A percentile compares a stretch with the other conserved stretches of the same genome.
Conservation (phyloP, 2,797 vertebrate genomes). For the Aldrovandia affinis region DNA sequence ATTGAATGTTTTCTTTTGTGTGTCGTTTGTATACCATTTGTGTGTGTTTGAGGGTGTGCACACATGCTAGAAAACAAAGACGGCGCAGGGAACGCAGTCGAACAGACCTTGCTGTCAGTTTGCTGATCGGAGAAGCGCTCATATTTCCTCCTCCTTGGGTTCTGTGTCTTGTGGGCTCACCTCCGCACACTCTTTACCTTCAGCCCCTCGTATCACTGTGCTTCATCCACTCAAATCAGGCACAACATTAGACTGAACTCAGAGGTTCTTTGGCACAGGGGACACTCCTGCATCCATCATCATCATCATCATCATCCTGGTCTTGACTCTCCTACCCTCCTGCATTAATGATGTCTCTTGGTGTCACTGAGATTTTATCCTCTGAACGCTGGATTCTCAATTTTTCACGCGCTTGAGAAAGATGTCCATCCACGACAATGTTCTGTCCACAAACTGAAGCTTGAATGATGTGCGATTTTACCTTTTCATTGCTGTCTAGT, state of each 20-base stretch:
- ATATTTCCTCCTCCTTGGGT: not conserved
- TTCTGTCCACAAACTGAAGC: conserved; percentile 10
- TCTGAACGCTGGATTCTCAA: conserved; percentile 41
- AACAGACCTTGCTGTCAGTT: not conserved
- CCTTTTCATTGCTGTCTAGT: not conserved
- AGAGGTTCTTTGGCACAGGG: not conserved
- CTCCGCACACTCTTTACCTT: not conserved
- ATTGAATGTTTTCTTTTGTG: not conserved
- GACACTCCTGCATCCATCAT: not conserved
- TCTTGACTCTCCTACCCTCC: not conserved
- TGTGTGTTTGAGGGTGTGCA: not conserved
- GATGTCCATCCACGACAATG: not conserved
- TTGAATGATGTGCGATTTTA: not conserved
- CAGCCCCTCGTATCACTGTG: too few relatives aligned
- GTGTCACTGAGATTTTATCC: conserved; percentile 45
- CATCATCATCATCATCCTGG: not conserved
- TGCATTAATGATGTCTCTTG: conserved; percentile 17
- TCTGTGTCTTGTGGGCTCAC: not conserved
- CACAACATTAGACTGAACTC: not conserved
- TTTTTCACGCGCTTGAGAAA: conserved; percentile 40
- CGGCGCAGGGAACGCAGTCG: not conserved
- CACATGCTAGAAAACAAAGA: too few relatives aligned
- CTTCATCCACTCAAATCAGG: not conserved
- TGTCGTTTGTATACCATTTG: not conserved
- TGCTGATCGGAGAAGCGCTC: not conserved